These are phyloP conservation scores for Drosophila yooni DNA, from an alignment of 2,888 invertebrate genomes.

Conservation along the genomic window DNA sequence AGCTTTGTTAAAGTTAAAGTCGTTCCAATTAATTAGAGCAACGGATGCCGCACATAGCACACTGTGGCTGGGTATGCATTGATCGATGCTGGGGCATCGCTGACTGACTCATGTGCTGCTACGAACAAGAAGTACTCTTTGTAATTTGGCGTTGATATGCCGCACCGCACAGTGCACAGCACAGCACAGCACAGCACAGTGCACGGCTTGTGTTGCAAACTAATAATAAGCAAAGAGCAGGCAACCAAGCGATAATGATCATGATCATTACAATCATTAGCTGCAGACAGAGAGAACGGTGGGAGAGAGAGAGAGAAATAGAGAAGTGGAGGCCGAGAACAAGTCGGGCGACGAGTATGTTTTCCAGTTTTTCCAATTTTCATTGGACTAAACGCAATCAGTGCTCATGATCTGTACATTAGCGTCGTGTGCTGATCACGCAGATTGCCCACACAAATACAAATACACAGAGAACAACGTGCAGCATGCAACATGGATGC, in stretches of 20 bases:
- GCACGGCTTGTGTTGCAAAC: constrained; percentile 60
- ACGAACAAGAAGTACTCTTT: constrained; percentile 66
- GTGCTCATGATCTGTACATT: constrained; percentile 82
- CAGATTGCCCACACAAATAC: constrained; percentile 66
- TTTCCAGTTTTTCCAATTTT: constrained; percentile 75
- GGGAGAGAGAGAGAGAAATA: not conserved
- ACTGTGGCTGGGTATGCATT: constrained; percentile 14
- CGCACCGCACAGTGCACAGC: constrained; percentile 42
- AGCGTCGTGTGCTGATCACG: constrained; percentile 79
- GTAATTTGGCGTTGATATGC: constrained; percentile 72
- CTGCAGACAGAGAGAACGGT: not conserved
- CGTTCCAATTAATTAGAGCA: constrained; percentile 74
- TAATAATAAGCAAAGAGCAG: constrained; percentile 63
- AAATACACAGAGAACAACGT: not conserved
- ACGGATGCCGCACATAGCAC: constrained; percentile 15
- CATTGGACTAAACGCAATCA: constrained; percentile 77
- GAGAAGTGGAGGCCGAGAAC: constrained; percentile 55
- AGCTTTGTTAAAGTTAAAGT: constrained; percentile 30
- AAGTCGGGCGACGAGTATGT: constrained; percentile 58
- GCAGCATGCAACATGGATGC: constrained; percentile 16
- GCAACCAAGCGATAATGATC: constrained; percentile 40
- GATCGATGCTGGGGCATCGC: constrained; percentile 23
- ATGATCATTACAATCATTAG: constrained; percentile 28
- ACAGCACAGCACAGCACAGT: not conserved
- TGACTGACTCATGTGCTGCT: constrained; percentile 53